Evolutionary conservation across 2,113 vertebrate genomes (phyloP).

Genomic region (Rhynchopsitta pachyrhyncha): DNA sequence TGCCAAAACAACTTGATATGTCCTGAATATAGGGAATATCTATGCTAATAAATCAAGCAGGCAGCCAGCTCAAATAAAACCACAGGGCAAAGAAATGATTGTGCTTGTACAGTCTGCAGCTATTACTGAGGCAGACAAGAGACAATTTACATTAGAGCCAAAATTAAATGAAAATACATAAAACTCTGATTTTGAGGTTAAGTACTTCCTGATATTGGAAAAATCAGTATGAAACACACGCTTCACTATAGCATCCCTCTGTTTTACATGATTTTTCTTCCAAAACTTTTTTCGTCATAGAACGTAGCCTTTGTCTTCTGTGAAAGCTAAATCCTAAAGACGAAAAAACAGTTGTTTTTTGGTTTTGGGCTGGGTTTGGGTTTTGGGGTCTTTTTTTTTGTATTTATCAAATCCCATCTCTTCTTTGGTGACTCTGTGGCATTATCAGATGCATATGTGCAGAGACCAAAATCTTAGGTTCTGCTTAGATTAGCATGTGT

Average conservation of each 20-base stretch:
- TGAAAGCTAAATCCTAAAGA: background rate
- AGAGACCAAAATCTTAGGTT: background rate
- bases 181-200: background rate
- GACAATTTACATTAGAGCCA: background rate
- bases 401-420: background rate
- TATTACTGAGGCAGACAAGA: background rate
- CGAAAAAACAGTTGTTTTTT: background rate
- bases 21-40: background rate
- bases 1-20: background rate
- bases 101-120: background rate
- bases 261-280: background rate
- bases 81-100: background rate
- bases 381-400: background rate
- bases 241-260: background rate
- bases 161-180: background rate
- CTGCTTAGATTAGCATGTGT: background rate
- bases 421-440: background rate
- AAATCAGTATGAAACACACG: background rate
- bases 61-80: background rate
- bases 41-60: background rate
- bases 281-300: background rate
- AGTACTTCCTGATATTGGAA: background rate
- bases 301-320: background rate
- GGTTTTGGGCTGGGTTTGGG: background rate
- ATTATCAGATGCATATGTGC: background rate